These are phyloP conservation scores for Drepana falcataria DNA, from an alignment of 2,888 invertebrate genomes.

Conservation along the genomic window DNA sequence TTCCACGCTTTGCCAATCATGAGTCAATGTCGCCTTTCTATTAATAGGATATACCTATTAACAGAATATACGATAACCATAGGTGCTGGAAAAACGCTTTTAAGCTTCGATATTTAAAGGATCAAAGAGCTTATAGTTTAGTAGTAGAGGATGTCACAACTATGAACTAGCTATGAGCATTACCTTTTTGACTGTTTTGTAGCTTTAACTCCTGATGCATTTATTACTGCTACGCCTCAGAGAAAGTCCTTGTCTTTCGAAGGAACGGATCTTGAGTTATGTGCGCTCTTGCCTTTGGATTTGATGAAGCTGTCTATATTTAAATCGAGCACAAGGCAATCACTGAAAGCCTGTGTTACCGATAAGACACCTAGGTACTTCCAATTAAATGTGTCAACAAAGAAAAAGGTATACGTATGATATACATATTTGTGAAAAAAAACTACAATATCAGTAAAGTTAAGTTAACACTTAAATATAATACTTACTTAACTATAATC, in stretches of 20 bases:
- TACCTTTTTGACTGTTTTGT: constrained; percentile 6
- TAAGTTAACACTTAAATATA: too few relatives aligned
- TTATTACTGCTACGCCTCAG: constrained; percentile 22
- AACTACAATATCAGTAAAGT: not conserved
- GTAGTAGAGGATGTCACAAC: too few relatives aligned
- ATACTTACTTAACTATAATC: too few relatives aligned
- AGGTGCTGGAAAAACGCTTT: too few relatives aligned
- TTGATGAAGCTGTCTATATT: constrained; percentile 63
- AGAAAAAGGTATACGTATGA: constrained; percentile 61
- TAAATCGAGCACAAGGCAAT: constrained; percentile 76
- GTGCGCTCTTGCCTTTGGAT: constrained; percentile 27
- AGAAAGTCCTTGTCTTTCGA: constrained; percentile 6
- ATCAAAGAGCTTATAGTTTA: too few relatives aligned
- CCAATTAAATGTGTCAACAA: constrained; percentile 81
- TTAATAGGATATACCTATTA: too few relatives aligned
- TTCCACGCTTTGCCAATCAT: too few relatives aligned
- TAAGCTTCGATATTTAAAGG: too few relatives aligned
- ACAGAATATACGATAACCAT: too few relatives aligned
- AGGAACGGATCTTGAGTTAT: constrained; percentile 18
- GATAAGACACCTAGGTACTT: constrained; percentile 78
- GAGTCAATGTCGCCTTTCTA: too few relatives aligned
- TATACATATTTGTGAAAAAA: too few relatives aligned
- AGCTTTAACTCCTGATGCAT: constrained; percentile 36
- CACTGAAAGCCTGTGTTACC: constrained; percentile 78
- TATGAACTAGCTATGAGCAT: too few relatives aligned